Evolutionary conservation across 64 coral and sea anemone species (phyloP).

Genomic region (Stylophora pistillata): DNA sequence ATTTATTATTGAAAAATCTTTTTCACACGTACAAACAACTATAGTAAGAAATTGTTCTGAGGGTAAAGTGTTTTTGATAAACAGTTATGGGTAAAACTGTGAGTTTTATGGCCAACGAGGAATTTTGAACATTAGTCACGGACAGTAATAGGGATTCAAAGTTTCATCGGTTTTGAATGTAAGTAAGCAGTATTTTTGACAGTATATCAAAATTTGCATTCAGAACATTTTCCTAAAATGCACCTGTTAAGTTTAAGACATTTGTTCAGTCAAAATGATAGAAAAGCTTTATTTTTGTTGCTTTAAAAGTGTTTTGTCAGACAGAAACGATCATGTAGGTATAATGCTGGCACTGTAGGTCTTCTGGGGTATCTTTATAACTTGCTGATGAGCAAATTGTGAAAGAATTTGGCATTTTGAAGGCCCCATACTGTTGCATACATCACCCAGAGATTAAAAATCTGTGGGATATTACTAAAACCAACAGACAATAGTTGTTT

Average conservation of each 20-base stretch:
- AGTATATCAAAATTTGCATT: constrained; percentile 8
- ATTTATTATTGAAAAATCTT: constrained; percentile 3
- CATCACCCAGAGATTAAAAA: neutral
- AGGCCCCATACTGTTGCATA: neutral
- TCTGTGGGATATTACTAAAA: neutral
- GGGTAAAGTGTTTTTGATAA: neutral
- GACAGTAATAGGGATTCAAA: neutral
- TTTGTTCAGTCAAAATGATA: neutral
- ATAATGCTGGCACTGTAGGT: neutral
- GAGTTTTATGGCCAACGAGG: neutral
- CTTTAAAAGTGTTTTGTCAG: neutral
- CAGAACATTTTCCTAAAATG: neutral
- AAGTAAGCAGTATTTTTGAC: constrained; percentile 15
- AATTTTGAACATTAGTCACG: neutral
- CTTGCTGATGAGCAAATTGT: neutral
- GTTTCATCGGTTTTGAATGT: neutral
- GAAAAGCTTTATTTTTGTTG: neutral
- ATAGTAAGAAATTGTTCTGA: neutral
- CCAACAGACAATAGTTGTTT: neutral
- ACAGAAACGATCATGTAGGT: neutral
- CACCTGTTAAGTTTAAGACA: neutral
- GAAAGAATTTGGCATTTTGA: neutral
- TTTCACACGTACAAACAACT: neutral
- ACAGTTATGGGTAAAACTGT: neutral
- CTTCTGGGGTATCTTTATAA: neutral